Conservation (phyloP, 2,797 vertebrate species). For the Etheostoma nigrum region DNA sequence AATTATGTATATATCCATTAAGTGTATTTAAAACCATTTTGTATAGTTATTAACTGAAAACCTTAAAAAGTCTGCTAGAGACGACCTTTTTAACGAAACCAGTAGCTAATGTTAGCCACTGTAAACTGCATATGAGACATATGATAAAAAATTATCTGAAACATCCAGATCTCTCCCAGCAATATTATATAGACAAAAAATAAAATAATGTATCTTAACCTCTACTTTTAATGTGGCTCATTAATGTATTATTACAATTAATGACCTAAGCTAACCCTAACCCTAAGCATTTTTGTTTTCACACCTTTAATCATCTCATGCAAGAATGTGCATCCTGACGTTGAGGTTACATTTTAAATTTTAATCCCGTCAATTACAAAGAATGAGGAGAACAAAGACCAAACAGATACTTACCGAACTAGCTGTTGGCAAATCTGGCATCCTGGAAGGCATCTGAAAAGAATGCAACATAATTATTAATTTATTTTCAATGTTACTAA, state of each 20-base stretch:
- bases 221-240: neutral
- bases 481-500: conserved; percentile 1
- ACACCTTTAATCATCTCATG: conserved; percentile 12
- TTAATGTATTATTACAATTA: neutral
- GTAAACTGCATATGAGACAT: neutral
- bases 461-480: conserved; percentile 49
- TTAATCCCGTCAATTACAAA: conserved; percentile 32
- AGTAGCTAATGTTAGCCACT: too few species aligned
- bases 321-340: conserved; percentile 43
- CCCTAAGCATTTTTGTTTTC: neutral
- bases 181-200: too few species aligned
- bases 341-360: conserved; percentile 57
- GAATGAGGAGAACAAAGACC: conserved; percentile 22
- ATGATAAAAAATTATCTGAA: neutral
- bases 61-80: too few species aligned
- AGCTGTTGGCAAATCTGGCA: conserved; percentile 99
- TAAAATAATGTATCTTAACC: neutral
- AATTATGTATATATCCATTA: neutral
- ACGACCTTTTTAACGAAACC: too few species aligned
- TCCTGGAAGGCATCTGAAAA: conserved; percentile 98
- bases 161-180: neutral
- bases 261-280: neutral
- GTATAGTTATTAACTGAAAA: too few species aligned
- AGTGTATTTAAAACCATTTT: neutral
- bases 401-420: conserved; percentile 89